These are phyloP conservation scores for Agelastica alni DNA, from an alignment of 2,888 invertebrate species.

Conservation along the genomic window DNA sequence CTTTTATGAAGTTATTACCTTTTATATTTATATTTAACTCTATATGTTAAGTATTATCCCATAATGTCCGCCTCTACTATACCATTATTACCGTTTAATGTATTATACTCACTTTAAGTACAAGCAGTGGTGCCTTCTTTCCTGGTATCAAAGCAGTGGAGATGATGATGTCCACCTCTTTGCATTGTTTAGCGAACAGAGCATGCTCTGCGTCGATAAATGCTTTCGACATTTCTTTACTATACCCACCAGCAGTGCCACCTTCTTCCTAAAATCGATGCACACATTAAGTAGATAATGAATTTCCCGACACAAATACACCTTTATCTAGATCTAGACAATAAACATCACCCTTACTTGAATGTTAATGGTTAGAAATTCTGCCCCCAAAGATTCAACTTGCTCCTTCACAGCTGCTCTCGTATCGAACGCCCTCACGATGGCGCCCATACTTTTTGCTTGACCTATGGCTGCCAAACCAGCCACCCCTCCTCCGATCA, in stretches of 20 bases:
- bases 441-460: constrained; percentile 86
- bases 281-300: too few species aligned
- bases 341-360: constrained; percentile 58
- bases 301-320: neutral
- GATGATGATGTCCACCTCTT: constrained; percentile 84
- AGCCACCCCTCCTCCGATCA: constrained; percentile 89
- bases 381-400: constrained; percentile 85
- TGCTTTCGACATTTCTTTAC: constrained; percentile 84
- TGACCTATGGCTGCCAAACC: constrained; percentile 85
- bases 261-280: constrained; percentile 66
- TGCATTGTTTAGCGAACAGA: constrained; percentile 82
- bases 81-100: too few species aligned
- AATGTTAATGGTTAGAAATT: constrained; percentile 79
- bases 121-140: constrained; percentile 78
- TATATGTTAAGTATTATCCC: too few species aligned
- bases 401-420: constrained; percentile 81
- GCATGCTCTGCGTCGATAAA: constrained; percentile 86
- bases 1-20: too few species aligned
- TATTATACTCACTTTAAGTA: constrained; percentile 67
- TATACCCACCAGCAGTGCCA: constrained; percentile 75
- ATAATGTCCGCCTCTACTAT: too few species aligned
- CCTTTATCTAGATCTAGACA: neutral
- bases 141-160: constrained; percentile 91
- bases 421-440: constrained; percentile 87
- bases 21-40: too few species aligned